phyloP scores from a whole-genome alignment of 1,140 invertebrate genomes.

The Nylanderia fulva region DNA sequence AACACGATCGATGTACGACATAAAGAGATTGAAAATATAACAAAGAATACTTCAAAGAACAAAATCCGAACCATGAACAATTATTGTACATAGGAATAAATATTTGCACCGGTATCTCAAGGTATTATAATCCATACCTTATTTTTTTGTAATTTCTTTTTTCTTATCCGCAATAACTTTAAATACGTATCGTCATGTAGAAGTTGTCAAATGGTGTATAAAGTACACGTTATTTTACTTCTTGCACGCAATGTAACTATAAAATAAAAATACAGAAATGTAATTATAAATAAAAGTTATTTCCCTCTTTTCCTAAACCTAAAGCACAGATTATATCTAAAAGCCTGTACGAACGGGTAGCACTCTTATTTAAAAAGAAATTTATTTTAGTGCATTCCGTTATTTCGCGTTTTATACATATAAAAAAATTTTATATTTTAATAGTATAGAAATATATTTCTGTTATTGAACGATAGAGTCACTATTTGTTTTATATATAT shows the following conservation, averaged over 20 bases:
- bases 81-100: neutral
- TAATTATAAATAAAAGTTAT: slow-evolving; percentile 71
- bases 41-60: neutral
- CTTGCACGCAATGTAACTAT: slow-evolving; percentile 61
- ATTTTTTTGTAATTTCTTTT: slow-evolving; percentile 67
- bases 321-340: slow-evolving; percentile 69
- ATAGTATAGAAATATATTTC: neutral
- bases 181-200: slow-evolving; percentile 16
- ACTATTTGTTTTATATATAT: too few species aligned
- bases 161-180: slow-evolving; percentile 35
- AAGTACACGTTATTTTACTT: slow-evolving; percentile 66
- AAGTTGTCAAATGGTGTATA: slow-evolving; percentile 52
- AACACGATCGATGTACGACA: neutral
- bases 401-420: neutral
- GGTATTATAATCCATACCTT: slow-evolving; percentile 72
- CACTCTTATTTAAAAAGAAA: neutral
- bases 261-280: slow-evolving; percentile 69
- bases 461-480: neutral
- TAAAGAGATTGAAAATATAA: neutral
- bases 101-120: neutral
- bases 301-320: slow-evolving; percentile 66
- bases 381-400: neutral
- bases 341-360: slow-evolving; percentile 75
- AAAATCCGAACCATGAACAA: slow-evolving; percentile 1
- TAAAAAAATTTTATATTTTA: neutral